phyloP scores from a whole-genome alignment of 2,888 invertebrate species.

The Trichopoda pennipes region DNA sequence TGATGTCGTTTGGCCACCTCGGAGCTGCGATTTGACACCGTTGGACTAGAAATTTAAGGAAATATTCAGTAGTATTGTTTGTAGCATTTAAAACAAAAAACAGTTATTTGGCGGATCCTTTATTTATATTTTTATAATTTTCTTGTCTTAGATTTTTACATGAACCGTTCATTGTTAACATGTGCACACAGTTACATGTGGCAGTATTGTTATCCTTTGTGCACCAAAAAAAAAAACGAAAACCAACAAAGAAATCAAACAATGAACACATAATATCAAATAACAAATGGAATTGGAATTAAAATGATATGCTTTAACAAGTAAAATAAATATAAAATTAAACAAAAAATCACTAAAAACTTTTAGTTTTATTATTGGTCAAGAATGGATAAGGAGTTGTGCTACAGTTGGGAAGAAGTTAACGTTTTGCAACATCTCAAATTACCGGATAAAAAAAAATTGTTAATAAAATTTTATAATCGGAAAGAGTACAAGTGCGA shows the following conservation, averaged over 20 bases:
- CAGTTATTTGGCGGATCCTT: too few species aligned
- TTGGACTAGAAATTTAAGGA: too few species aligned
- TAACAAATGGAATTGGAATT: conserved; percentile 61
- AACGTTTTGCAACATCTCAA: too few species aligned
- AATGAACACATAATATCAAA: conserved; percentile 64
- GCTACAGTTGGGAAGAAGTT: conserved; percentile 11
- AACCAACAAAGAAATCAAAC: conserved; percentile 58
- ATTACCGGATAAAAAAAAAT: too few species aligned
- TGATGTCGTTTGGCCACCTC: too few species aligned
- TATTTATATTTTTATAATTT: too few species aligned
- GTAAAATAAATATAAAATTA: conserved; percentile 56
- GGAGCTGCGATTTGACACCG: too few species aligned
- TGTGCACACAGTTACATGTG: conserved; percentile 3
- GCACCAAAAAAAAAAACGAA: conserved; percentile 42
- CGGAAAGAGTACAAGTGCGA: too few species aligned
- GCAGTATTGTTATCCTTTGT: conserved; percentile 58
- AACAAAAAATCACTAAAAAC: conserved; percentile 12
- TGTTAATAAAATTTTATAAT: too few species aligned
- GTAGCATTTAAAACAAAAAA: too few species aligned
- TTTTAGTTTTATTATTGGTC: conserved; percentile 16
- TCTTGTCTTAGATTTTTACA: too few species aligned
- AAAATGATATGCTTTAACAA: conserved; percentile 56
- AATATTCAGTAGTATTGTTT: too few species aligned
- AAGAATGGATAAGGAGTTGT: conserved; percentile 18
- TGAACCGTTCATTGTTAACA: background rate